Evolutionary conservation across 2,888 invertebrate genomes (phyloP).

Genomic region (Patella ulyssiponensis): DNA sequence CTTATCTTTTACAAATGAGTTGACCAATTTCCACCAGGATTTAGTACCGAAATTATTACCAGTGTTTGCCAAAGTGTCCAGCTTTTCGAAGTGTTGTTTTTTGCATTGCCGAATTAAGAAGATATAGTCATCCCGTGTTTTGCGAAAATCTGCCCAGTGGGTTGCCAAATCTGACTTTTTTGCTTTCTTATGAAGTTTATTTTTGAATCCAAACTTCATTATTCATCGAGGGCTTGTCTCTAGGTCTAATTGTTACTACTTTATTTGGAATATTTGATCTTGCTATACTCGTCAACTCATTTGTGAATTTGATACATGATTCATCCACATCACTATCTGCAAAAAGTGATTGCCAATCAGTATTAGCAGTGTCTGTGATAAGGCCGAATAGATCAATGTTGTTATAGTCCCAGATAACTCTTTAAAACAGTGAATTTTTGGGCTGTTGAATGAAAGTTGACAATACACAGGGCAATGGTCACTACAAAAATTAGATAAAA

Average conservation of each 20-base stretch:
- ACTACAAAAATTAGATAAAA: neutral
- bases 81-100: too few relatives aligned
- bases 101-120: too few relatives aligned
- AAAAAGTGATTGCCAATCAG: neutral
- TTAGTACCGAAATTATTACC: neutral
- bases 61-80: neutral
- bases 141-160: neutral
- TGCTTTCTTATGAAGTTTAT: neutral
- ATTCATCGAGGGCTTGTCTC: neutral
- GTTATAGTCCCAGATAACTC: neutral
- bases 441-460: neutral
- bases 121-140: neutral
- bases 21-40: too few relatives aligned
- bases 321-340: neutral
- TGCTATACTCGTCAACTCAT: neutral
- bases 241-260: slow-evolving; percentile 7
- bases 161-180: neutral
- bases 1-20: neutral
- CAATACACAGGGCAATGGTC: slow-evolving; percentile 9
- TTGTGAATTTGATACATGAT: neutral
- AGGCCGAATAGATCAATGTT: neutral
- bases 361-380: neutral
- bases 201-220: neutral
- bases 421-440: neutral
- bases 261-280: slow-evolving; percentile 1